Evolutionary conservation across 2,797 vertebrate genomes (phyloP).

Genomic region (Pelochelys cantorii): DNA sequence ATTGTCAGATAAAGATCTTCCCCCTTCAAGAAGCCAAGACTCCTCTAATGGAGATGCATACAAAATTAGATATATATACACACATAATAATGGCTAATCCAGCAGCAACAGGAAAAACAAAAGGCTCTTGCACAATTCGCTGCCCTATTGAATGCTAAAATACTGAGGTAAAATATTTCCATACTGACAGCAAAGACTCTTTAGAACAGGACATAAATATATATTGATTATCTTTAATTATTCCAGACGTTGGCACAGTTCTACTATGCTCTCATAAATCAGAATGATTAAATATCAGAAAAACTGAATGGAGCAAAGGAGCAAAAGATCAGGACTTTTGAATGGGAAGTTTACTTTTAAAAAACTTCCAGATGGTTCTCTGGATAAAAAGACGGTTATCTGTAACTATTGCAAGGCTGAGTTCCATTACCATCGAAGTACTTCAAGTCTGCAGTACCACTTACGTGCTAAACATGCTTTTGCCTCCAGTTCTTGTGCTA

Average conservation of each 20-base stretch:
- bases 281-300: too few relatives aligned
- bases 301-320: too few relatives aligned
- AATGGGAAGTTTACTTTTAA: background rate
- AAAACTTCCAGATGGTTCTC: background rate
- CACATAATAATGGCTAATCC: background rate
- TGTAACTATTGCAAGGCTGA: background rate
- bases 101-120: background rate
- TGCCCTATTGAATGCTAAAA: background rate
- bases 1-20: background rate
- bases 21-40: background rate
- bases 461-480: background rate
- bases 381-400: background rate
- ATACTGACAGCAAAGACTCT: background rate
- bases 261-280: too few relatives aligned
- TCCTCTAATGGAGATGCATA: background rate
- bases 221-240: too few relatives aligned
- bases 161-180: background rate
- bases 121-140: background rate
- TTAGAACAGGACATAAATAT: background rate
- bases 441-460: background rate
- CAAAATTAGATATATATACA: background rate
- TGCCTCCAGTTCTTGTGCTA: background rate
- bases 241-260: too few relatives aligned
- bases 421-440: background rate
- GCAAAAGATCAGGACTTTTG: too few relatives aligned